These are phyloP conservation scores for Polydrusus tereticollis DNA, from an alignment of 2,888 invertebrate species.

Conservation along the genomic window DNA sequence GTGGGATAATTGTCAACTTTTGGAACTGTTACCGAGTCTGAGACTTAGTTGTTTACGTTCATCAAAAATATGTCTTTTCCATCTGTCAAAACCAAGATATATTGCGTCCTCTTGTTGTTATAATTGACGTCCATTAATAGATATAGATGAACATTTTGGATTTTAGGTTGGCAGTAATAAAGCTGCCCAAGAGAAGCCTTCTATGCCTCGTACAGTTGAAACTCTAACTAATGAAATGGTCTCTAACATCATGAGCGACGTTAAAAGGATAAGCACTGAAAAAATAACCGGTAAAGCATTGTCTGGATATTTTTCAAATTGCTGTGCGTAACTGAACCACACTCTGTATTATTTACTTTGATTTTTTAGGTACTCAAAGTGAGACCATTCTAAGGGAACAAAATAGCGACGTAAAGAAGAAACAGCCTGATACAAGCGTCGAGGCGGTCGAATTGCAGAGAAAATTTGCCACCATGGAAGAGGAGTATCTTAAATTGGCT, in stretches of 20 bases:
- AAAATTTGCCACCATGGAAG: slow-evolving; percentile 67
- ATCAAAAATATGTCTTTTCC: no score
- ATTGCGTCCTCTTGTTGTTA: no score
- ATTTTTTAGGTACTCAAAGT: slow-evolving; percentile 43
- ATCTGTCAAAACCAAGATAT: no score
- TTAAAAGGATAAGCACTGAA: slow-evolving; percentile 66
- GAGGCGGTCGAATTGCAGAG: slow-evolving; percentile 61
- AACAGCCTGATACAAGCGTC: slow-evolving; percentile 47
- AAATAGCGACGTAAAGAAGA: slow-evolving; percentile 48
- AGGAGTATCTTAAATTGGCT: slow-evolving; percentile 67
- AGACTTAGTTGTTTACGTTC: no score
- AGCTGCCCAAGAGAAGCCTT: slow-evolving; percentile 48
- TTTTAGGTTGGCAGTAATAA: slow-evolving; percentile 1
- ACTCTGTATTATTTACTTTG: no score
- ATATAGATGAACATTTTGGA: no score
- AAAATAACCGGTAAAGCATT: slow-evolving; percentile 57
- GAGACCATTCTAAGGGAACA: slow-evolving; percentile 47
- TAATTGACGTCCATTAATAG: no score
- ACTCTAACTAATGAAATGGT: slow-evolving; percentile 69
- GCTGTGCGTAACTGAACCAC: background rate
- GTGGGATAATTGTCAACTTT: no score
- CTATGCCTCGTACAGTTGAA: slow-evolving; percentile 64
- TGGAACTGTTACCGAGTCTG: no score
- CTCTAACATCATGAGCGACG: slow-evolving; percentile 69
- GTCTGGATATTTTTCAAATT: no score